A percentile compares a stretch with the other conserved stretches of the same genome.
Evolutionary conservation across 2,797 vertebrate genomes (phyloP).

Genomic region (Onychomys leucogaster): DNA sequence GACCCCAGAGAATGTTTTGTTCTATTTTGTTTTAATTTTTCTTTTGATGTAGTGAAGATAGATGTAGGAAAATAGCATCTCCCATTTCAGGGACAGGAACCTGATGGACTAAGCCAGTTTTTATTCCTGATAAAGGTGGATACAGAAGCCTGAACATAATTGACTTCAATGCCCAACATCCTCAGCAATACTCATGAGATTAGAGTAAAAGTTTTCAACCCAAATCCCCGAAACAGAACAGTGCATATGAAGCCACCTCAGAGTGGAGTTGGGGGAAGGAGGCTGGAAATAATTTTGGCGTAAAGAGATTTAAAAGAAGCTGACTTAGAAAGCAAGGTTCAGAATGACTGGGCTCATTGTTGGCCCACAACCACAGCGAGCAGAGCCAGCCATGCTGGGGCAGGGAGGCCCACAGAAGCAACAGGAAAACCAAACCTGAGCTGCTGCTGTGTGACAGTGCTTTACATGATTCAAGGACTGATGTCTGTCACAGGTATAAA

Average conservation of each 20-base stretch:
- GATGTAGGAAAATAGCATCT: constrained; percentile 74
- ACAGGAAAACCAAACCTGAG: background rate
- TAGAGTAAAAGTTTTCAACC: background rate
- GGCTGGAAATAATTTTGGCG: background rate
- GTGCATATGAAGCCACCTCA: background rate
- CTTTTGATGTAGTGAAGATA: constrained; percentile 74
- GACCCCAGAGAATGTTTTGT: constrained; percentile 55
- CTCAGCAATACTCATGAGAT: background rate
- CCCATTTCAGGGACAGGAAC: constrained; percentile 56
- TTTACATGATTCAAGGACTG: background rate
- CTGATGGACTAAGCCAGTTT: background rate
- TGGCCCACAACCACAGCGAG: background rate
- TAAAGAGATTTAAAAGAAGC: background rate
- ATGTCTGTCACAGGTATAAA: background rate
- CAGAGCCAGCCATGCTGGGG: background rate
- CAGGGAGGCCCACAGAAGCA: background rate
- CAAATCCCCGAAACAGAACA: background rate
- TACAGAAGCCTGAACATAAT: background rate
- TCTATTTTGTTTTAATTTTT: constrained; percentile 71
- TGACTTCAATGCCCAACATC: background rate
- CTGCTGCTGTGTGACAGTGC: background rate
- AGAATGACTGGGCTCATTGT: background rate
- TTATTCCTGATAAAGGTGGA: background rate
- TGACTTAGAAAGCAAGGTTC: background rate
- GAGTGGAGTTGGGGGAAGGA: background rate